A percentile compares a stretch with the other conserved stretches of the same genome.
phyloP scores from a whole-genome alignment of 2,797 vertebrate species.

The Bradypodion ventrale region DNA sequence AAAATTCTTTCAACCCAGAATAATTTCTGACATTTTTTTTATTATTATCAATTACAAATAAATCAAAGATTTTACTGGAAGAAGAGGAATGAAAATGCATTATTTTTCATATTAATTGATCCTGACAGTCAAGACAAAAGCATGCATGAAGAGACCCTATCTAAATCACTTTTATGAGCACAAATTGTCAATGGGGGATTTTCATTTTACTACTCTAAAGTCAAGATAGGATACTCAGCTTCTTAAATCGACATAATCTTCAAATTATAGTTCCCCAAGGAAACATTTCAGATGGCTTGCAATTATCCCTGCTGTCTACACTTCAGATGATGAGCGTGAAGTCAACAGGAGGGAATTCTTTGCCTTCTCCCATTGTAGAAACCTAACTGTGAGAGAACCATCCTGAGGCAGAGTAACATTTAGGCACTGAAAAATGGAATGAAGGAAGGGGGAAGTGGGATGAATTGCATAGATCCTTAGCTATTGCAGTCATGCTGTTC shows the following conservation, averaged over 20 bases:
- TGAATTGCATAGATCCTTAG: background rate
- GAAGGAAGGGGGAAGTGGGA: background rate
- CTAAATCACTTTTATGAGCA: slow-evolving; percentile 67
- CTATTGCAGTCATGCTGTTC: background rate
- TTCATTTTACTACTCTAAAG: slow-evolving; percentile 48
- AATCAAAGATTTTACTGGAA: slow-evolving; percentile 41
- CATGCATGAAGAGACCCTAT: slow-evolving; percentile 30
- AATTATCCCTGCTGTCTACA: slow-evolving; percentile 61
- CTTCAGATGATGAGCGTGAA: slow-evolving; percentile 46
- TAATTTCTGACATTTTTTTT: no score
- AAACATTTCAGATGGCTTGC: slow-evolving; percentile 42
- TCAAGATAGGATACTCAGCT: slow-evolving; percentile 54
- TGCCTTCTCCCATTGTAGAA: background rate
- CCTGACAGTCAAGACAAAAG: slow-evolving; percentile 46
- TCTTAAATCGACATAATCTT: slow-evolving; percentile 60
- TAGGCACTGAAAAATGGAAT: background rate
- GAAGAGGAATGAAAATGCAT: slow-evolving; percentile 38
- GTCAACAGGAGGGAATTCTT: background rate
- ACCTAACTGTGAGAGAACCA: background rate
- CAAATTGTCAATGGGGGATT: slow-evolving; percentile 53
- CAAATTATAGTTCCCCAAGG: slow-evolving; percentile 61
- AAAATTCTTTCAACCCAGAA: no score
- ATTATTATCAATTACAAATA: slow-evolving; percentile 23
- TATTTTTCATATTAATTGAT: slow-evolving; percentile 65
- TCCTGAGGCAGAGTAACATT: slow-evolving; percentile 21